Percentiles rank a stretch among this genome's conserved stretches.
These are phyloP conservation scores for Myotis findleyi DNA, from an alignment of 2,797 vertebrate species.

Conservation along the genomic window DNA sequence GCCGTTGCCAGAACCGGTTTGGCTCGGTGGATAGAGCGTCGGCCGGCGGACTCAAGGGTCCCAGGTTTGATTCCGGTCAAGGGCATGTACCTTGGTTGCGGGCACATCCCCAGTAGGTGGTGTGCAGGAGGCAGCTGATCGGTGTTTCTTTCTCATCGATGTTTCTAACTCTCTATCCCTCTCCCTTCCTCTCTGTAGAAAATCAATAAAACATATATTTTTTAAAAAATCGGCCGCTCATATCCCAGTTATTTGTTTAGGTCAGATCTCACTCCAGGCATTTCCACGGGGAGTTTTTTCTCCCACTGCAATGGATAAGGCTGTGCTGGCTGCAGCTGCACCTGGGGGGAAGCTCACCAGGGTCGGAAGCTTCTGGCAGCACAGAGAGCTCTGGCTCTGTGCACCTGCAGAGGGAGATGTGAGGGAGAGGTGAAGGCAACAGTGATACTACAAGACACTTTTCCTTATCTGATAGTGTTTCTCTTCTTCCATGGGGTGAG, in stretches of 20 bases:
- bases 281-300: background rate
- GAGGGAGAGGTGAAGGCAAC: background rate
- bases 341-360: background rate
- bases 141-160: too few relatives aligned
- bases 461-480: conserved; percentile 34
- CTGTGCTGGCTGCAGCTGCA: background rate
- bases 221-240: background rate
- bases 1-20: too few relatives aligned
- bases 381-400: background rate
- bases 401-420: background rate
- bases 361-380: background rate
- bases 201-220: too few relatives aligned
- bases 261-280: background rate
- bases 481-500: background rate
- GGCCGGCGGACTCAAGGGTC: too few relatives aligned
- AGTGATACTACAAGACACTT: background rate
- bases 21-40: too few relatives aligned
- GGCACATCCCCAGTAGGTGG: too few relatives aligned
- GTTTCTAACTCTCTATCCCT: too few relatives aligned
- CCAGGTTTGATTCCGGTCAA: too few relatives aligned
- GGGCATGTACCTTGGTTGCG: too few relatives aligned
- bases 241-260: background rate
- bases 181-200: too few relatives aligned
- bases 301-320: background rate
- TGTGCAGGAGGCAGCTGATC: too few relatives aligned